Evolutionary conservation across 1,140 invertebrate species (phyloP).

Genomic region (Apis florea): DNA sequence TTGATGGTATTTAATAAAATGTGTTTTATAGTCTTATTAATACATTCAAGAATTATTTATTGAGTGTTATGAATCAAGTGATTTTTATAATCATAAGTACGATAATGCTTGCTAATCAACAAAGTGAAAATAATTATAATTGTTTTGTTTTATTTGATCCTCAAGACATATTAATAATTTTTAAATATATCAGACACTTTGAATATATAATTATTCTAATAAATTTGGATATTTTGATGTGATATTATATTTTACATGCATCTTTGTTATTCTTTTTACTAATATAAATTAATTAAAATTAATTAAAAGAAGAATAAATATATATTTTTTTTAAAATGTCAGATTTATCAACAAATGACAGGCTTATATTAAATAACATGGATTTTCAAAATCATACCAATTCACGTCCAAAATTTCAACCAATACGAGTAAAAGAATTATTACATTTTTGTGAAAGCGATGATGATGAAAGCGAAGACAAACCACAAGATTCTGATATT

Average conservation of each 20-base stretch:
- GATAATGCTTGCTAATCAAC: slow-evolving; percentile 13
- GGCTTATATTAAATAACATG: slow-evolving; percentile 46
- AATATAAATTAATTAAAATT: slow-evolving; percentile 2
- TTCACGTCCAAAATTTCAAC: slow-evolving; percentile 66
- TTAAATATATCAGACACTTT: neutral
- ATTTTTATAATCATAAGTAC: neutral
- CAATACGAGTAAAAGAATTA: slow-evolving; percentile 66
- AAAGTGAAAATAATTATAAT: slow-evolving; percentile 1
- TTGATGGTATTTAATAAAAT: neutral
- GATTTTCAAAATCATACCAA: slow-evolving; percentile 43
- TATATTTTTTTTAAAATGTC: slow-evolving; percentile 48
- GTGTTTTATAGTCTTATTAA: neutral
- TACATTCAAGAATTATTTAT: neutral
- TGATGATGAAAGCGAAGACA: slow-evolving; percentile 68
- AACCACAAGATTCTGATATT: slow-evolving; percentile 48
- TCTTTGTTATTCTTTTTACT: neutral
- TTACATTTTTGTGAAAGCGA: slow-evolving; percentile 61
- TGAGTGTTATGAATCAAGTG: neutral
- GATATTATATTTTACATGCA: neutral
- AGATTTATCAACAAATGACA: slow-evolving; percentile 54
- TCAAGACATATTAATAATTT: slow-evolving; percentile 5
- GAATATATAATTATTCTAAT: neutral
- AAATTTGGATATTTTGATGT: neutral
- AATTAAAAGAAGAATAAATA: no score
- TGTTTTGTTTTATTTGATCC: neutral